Conservation (phyloP, 2,888 invertebrate species). For the Campoplex nolae region DNA sequence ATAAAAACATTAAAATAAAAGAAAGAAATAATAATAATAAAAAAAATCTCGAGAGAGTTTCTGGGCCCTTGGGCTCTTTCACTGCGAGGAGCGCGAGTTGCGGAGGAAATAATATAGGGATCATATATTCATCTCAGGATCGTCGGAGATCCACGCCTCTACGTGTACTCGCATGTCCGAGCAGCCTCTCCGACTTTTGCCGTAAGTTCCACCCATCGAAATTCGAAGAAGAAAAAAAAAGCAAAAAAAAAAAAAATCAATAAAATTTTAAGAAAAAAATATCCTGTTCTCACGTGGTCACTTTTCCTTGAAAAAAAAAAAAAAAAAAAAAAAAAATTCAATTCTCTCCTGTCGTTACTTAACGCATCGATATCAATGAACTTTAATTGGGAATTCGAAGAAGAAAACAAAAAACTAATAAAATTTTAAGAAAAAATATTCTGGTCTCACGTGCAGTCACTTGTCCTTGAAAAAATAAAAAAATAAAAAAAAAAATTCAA, state of each 20-base stretch:
- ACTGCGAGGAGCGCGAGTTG: conserved; percentile 6
- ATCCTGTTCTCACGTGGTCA: not conserved
- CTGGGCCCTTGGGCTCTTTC: conserved; percentile 30
- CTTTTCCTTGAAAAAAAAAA: not conserved
- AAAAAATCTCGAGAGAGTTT: conserved; percentile 9
- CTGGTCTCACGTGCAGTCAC: not conserved
- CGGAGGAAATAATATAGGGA: conserved; percentile 45
- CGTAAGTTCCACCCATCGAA: conserved; percentile 36
- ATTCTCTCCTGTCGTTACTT: not conserved
- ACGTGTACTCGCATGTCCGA: conserved; percentile 22
- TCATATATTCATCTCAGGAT: conserved; percentile 49
- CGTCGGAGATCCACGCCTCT: conserved; percentile 48
- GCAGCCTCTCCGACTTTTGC: conserved; percentile 16
- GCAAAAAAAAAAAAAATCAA: not conserved
- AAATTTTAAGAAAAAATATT: not conserved
- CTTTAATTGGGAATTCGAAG: not conserved
- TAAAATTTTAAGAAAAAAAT: conserved; percentile 6
- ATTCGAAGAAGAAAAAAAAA: conserved; percentile 5
- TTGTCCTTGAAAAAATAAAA: not conserved
- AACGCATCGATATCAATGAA: not conserved
- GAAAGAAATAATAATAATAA: conserved; percentile 6
- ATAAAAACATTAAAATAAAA: not conserved
- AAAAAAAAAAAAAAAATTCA: not conserved
- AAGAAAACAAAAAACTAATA: not conserved
- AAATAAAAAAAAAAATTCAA: not conserved